Conservation (phyloP, 2,113 vertebrate genomes). For the Sceloporus undulatus region DNA sequence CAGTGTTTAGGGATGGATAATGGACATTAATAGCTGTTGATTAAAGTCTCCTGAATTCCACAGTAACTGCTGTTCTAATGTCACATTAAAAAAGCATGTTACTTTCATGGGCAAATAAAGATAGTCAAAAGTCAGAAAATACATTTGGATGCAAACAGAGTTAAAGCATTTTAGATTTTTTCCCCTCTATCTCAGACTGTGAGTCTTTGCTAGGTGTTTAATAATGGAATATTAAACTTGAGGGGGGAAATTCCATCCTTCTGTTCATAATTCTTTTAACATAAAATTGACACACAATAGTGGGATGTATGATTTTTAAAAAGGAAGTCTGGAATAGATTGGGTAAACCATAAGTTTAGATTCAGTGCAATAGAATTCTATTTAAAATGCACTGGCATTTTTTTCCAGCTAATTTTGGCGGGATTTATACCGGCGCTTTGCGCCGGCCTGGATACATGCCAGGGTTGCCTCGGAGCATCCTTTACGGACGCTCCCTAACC, state of each 20-base stretch:
- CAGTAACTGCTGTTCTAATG: background rate
- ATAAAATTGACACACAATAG: constrained; percentile 7
- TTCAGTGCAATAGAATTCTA: background rate
- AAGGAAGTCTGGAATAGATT: constrained; percentile 41
- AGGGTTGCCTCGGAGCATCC: no score
- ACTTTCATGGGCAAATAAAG: background rate
- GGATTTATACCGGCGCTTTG: no score
- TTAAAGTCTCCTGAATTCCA: background rate
- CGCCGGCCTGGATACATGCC: no score
- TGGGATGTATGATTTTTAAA: constrained; percentile 33
- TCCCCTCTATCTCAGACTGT: background rate
- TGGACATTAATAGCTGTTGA: background rate
- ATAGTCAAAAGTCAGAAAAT: constrained; percentile 9
- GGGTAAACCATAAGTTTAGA: background rate
- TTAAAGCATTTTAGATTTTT: background rate
- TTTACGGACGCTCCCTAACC: no score
- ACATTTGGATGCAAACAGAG: constrained; percentile 34
- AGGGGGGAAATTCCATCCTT: constrained; percentile 12
- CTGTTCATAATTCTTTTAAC: constrained; percentile 29
- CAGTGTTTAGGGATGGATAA: background rate
- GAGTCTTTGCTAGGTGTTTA: constrained; percentile 6
- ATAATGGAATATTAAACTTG: constrained; percentile 10
- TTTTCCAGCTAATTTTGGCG: constrained; percentile 5
- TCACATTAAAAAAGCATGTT: background rate
- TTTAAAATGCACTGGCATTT: constrained; percentile 13